Evolutionary conservation across 2,797 vertebrate genomes (phyloP).

Genomic region (Phyllotis vaccarum): DNA sequence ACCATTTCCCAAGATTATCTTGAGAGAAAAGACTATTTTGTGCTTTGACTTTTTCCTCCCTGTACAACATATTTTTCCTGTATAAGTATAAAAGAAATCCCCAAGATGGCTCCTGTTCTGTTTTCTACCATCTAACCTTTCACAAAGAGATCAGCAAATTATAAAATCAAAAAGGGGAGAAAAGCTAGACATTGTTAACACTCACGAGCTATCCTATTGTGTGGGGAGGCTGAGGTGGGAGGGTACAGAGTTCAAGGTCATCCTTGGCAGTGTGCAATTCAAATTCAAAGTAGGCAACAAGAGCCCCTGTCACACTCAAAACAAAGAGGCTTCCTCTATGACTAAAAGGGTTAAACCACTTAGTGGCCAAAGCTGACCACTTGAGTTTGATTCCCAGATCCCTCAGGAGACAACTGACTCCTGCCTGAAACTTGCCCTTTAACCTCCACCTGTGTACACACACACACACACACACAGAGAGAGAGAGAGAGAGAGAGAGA

Average conservation of each 20-base stretch:
- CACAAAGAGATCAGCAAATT: conserved; percentile 24
- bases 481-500: too few species aligned
- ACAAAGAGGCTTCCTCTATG: neutral
- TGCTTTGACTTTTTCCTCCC: conserved; percentile 1
- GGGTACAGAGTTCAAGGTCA: neutral
- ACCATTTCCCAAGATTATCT: conserved; percentile 10
- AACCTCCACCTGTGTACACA: neutral
- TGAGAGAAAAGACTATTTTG: conserved; percentile 38
- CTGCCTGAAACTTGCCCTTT: neutral
- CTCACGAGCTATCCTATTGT: neutral
- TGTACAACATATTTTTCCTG: conserved; percentile 27
- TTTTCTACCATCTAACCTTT: conserved; percentile 29
- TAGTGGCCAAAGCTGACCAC: neutral
- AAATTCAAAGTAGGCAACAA: neutral
- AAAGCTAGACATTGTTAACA: neutral
- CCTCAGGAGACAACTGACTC: neutral
- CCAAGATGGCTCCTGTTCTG: conserved; percentile 34
- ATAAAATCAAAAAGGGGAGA: conserved; percentile 27
- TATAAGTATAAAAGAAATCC: conserved; percentile 50
- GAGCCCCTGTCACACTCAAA: neutral
- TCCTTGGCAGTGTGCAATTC: neutral
- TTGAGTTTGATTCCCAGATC: neutral
- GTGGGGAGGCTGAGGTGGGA: neutral
- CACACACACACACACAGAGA: neutral
- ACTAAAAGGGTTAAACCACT: neutral